Conservation (phyloP, 1,140 invertebrate species). For the Nasonia vitripennis region DNA sequence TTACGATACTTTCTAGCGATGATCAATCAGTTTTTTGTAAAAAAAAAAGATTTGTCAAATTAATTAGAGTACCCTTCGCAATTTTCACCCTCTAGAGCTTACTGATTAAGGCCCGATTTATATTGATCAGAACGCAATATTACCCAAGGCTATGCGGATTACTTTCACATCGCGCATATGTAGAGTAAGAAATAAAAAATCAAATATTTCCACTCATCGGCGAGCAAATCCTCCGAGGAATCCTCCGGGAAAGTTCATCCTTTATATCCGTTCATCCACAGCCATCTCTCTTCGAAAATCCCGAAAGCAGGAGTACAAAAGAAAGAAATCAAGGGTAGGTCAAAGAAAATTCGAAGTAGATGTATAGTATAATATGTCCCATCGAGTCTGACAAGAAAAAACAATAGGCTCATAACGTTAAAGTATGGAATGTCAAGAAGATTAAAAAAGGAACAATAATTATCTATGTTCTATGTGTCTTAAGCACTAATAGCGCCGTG, state of each 20-base stretch:
- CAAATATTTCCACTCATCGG: conserved; percentile 18
- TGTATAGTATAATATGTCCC: neutral
- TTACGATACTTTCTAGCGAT: neutral
- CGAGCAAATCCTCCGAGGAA: neutral
- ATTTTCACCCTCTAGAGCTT: neutral
- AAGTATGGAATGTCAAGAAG: too few relatives aligned
- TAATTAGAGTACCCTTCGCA: too few relatives aligned
- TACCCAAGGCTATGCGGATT: neutral
- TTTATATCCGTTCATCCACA: neutral
- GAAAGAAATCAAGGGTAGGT: neutral
- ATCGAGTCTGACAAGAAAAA: too few relatives aligned
- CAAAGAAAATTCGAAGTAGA: neutral
- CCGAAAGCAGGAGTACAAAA: neutral
- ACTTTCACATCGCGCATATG: neutral
- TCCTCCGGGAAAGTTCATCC: neutral
- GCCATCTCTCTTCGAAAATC: neutral
- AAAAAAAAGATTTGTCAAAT: too few relatives aligned
- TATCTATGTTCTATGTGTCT: too few relatives aligned
- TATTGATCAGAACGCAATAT: neutral
- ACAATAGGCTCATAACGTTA: too few relatives aligned
- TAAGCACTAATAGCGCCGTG: too few relatives aligned
- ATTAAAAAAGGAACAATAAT: too few relatives aligned
- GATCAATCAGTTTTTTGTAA: too few relatives aligned
- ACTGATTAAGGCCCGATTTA: neutral
- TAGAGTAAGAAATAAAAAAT: conserved; percentile 2